Base-by-base conservation (phyloP, 2,113 vertebrate genomes). In the Fukomys damarensis region DNA sequence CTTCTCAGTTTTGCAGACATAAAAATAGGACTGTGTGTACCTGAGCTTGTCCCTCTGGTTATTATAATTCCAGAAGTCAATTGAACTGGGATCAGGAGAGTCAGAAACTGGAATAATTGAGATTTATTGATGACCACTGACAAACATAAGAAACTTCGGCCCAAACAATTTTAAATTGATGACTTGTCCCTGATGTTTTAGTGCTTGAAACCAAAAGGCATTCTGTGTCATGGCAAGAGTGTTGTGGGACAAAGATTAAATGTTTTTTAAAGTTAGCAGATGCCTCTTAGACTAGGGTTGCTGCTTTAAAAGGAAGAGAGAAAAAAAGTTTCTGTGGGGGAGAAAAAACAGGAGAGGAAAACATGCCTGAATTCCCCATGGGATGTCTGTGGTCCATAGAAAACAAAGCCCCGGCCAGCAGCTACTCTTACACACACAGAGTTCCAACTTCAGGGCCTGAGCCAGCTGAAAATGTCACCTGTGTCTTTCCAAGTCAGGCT, bases 361-460 rank as follows among this genome's bases (percentile, higher is more conserved):
- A 91, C 79, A 97, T 91, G 94, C 86, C 85, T 91, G 56, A 86
- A 86, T 91, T 77, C 70, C 94, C 96, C 61, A 58, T 46, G 83
- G 79, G 95, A 82, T 74, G 86, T 59, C 59, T 80, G 24, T 68
- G 79, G 93, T 97, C 74, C 97, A 96, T 43, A 86, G 86, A 96
- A 97, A 97, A 96, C 68, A 96, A 81, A 83, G 16, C 16, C 38
- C 77, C 1, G 0, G 95, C 95, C 95, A 97, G 58, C 83, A 83
- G 82, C 88, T 93, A 83, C 91, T 83, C 93, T 81, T 58, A 54
- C 83, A 79, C 2, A 1, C 91, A 89, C 70, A 24, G 65, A 93
- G 94, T 68, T 97, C 93, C 81, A 95, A 82, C 81, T 76, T 89
- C 66, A 41, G 65, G 30, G 63, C 32, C 86, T 66, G 91, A 85